phyloP scores from a whole-genome alignment of 2,888 invertebrate species.

The Papilio elwesi region DNA sequence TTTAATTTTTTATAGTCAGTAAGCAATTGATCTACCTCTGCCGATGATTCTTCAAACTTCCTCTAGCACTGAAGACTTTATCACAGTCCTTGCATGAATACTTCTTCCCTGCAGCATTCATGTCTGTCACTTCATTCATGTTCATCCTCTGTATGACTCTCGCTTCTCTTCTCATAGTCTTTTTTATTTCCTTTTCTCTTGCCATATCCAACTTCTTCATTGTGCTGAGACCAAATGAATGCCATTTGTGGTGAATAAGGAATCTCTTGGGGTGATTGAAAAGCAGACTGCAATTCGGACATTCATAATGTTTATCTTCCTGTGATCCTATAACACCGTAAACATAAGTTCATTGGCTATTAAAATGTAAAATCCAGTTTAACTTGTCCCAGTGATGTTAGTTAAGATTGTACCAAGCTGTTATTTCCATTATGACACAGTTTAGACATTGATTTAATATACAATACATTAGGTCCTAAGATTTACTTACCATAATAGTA shows the following conservation, averaged over 20 bases:
- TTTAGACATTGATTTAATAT: too few relatives aligned
- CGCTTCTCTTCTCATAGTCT: conserved; percentile 53
- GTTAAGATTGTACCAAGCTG: too few relatives aligned
- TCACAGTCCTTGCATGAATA: conserved; percentile 72
- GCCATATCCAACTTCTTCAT: conserved; percentile 58
- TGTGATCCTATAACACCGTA: conserved; percentile 36
- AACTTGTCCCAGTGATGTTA: too few relatives aligned
- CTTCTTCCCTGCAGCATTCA: conserved; percentile 45
- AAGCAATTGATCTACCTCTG: conserved; percentile 55
- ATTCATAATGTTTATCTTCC: conserved; percentile 60
- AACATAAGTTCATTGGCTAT: not conserved
- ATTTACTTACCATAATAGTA: too few relatives aligned
- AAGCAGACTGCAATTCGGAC: conserved; percentile 64
- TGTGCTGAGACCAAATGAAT: conserved; percentile 67
- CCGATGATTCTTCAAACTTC: conserved; percentile 70
- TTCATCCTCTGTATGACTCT: conserved; percentile 50
- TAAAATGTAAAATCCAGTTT: too few relatives aligned
- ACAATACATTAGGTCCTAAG: too few relatives aligned
- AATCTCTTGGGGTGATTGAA: conserved; percentile 72
- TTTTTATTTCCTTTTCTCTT: conserved; percentile 54
- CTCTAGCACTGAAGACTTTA: conserved; percentile 61
- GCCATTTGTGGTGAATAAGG: conserved; percentile 76
- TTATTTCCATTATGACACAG: too few relatives aligned
- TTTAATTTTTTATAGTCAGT: too few relatives aligned
- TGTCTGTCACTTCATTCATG: conserved; percentile 48